Percentiles rank a stretch among this genome's conserved stretches.
phyloP scores from a whole-genome alignment of 2,797 vertebrate species.

The Synaphobranchus kaupii region DNA sequence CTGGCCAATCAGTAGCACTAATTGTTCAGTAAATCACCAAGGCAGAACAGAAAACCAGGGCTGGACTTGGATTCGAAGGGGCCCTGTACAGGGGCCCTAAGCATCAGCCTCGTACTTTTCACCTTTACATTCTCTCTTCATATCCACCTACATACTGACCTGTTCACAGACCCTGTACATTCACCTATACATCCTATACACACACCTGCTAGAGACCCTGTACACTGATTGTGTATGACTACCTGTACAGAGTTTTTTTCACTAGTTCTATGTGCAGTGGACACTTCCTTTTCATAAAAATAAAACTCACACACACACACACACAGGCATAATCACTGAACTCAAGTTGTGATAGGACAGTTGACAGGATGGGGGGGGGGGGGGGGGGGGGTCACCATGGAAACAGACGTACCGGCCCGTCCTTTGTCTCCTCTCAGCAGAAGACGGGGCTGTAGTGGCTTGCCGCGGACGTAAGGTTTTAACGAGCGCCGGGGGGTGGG shows the following conservation, averaged over 20 bases:
- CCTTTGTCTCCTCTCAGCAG: neutral
- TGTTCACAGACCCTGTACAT: neutral
- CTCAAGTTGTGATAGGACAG: neutral
- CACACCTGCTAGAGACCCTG: no score
- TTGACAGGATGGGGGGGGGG: neutral
- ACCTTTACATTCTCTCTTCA: neutral
- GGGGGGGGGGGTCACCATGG: neutral
- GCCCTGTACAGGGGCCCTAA: no score
- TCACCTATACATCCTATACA: no score
- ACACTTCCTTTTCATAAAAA: neutral
- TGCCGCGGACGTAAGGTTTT: neutral
- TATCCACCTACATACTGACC: neutral
- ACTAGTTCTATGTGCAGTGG: neutral
- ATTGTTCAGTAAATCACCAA: no score
- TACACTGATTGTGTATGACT: no score
- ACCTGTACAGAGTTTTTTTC: no score
- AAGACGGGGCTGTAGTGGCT: neutral
- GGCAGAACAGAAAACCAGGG: no score
- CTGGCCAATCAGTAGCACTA: no score
- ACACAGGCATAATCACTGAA: neutral
- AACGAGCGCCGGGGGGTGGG: neutral
- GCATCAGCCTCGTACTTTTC: no score
- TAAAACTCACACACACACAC: neutral
- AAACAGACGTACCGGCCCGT: constrained; percentile 10
- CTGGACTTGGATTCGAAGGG: no score